Conservation (phyloP, 1,140 invertebrate species). For the Diorhabda carinulata region DNA sequence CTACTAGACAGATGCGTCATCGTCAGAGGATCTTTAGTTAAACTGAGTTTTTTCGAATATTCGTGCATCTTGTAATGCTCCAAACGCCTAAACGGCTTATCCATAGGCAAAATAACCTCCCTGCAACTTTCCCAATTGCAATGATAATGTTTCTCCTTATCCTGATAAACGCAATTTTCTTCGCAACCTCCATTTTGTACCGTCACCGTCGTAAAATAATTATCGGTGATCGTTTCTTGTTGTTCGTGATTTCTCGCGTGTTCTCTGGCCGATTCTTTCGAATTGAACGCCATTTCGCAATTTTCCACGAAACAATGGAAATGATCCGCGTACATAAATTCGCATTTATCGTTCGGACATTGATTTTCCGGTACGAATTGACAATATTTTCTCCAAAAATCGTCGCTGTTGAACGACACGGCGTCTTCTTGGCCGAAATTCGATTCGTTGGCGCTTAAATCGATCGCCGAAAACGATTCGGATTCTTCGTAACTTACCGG, state of each 20-base stretch:
- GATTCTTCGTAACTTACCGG: conserved; percentile 44
- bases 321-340: conserved; percentile 68
- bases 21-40: conserved; percentile 53
- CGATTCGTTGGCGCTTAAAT: conserved; percentile 44
- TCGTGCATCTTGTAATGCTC: conserved; percentile 89
- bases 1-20: conserved; percentile 68
- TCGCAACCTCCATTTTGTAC: conserved; percentile 61
- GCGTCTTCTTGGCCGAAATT: conserved; percentile 35
- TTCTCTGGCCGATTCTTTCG: conserved; percentile 74
- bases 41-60: conserved; percentile 55
- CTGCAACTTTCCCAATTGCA: conserved; percentile 84
- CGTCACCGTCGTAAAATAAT: conserved; percentile 65
- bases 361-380: conserved; percentile 53
- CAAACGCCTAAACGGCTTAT: conserved; percentile 78
- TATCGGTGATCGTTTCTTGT: conserved; percentile 78
- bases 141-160: conserved; percentile 82
- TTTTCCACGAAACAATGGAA: conserved; percentile 71
- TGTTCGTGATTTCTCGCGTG: conserved; percentile 83
- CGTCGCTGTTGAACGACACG: conserved; percentile 46
- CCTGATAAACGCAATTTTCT: conserved; percentile 70
- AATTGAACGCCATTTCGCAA: conserved; percentile 66
- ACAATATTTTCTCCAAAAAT: conserved; percentile 61
- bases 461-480: conserved; percentile 43
- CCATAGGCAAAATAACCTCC: conserved; percentile 75
- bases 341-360: conserved; percentile 61